phyloP scores from a whole-genome alignment of 2,113 vertebrate genomes.

The Dissostichus mawsoni region DNA sequence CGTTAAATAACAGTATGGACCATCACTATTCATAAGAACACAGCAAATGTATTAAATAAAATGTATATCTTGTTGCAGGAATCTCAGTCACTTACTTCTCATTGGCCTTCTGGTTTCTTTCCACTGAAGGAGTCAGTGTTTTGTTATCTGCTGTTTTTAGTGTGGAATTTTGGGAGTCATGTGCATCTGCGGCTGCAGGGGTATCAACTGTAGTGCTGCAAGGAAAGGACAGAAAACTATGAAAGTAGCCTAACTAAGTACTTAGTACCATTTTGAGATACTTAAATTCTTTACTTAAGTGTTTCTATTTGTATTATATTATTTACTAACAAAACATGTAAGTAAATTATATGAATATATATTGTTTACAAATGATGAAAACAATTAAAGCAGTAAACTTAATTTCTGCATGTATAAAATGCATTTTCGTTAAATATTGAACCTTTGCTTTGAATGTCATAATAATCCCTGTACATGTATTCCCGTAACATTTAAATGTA shows the following conservation, averaged over 20 bases:
- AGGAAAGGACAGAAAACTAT: neutral
- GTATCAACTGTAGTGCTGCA: constrained; percentile 34
- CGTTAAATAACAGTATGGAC: neutral
- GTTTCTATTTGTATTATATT: neutral
- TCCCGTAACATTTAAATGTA: neutral
- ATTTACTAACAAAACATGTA: neutral
- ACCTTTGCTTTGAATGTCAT: neutral
- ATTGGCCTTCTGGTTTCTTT: constrained; percentile 5
- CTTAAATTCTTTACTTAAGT: neutral
- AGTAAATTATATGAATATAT: no score
- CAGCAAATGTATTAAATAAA: neutral
- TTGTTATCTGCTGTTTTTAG: neutral
- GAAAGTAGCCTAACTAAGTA: neutral
- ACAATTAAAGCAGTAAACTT: neutral
- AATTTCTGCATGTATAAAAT: neutral
- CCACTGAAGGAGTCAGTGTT: neutral
- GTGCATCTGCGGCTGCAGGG: neutral
- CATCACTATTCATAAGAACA: neutral
- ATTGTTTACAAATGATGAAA: no score
- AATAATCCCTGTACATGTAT: neutral
- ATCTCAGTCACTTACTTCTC: constrained; percentile 29
- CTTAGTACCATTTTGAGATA: neutral
- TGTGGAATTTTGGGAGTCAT: neutral
- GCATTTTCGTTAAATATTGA: neutral
- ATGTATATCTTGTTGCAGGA: neutral